Conservation (phyloP, 1,140 invertebrate genomes). For the Rhizoglyphus robini region DNA sequence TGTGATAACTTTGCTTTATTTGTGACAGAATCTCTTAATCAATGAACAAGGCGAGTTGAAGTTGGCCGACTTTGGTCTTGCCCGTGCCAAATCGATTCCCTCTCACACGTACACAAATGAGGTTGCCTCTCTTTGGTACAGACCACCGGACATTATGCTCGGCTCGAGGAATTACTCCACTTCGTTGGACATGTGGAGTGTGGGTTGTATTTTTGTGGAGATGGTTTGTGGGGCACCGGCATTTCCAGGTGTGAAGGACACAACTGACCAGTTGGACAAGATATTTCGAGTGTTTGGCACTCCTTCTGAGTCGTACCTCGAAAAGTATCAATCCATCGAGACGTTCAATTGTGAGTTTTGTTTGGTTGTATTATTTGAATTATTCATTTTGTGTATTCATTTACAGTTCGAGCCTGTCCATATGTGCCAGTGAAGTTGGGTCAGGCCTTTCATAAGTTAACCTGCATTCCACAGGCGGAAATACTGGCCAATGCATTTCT, state of each 20-base stretch:
- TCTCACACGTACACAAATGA: constrained; percentile 61
- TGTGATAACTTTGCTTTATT: neutral
- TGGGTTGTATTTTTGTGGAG: constrained; percentile 57
- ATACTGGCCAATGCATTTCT: constrained; percentile 66
- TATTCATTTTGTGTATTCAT: neutral
- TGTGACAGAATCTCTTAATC: constrained; percentile 37
- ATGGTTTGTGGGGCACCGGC: constrained; percentile 52
- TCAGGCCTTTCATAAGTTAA: constrained; percentile 69
- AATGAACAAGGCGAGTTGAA: constrained; percentile 55
- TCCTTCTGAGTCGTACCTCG: constrained; percentile 42
- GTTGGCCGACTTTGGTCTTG: constrained; percentile 49
- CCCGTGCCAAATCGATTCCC: constrained; percentile 55
- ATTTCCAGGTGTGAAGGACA: constrained; percentile 48
- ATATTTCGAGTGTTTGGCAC: constrained; percentile 47
- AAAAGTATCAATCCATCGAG: constrained; percentile 39
- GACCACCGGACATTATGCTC: constrained; percentile 52
- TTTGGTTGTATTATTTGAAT: constrained; percentile 43
- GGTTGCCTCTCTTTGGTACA: constrained; percentile 53
- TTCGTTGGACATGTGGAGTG: constrained; percentile 55
- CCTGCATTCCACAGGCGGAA: constrained; percentile 73
- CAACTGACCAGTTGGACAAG: constrained; percentile 50
- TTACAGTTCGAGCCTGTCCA: constrained; percentile 46
- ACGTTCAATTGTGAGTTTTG: constrained; percentile 29
- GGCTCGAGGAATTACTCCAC: constrained; percentile 55
- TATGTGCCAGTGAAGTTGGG: constrained; percentile 64